Evolutionary conservation across 2,888 invertebrate species (phyloP).

Genomic region (Nomada goodeniana): DNA sequence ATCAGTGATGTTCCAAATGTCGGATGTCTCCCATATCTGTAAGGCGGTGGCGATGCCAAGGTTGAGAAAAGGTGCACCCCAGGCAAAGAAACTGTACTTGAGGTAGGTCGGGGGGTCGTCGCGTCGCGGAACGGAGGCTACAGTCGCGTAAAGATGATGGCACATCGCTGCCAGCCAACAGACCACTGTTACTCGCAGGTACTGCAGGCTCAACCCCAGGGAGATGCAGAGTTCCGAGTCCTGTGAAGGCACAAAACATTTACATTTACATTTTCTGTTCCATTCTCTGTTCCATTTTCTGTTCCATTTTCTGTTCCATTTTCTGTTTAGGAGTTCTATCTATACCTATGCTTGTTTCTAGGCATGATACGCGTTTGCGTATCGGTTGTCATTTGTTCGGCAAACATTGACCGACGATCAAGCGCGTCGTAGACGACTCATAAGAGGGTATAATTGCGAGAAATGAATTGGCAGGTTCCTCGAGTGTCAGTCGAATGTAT

Average conservation of each 20-base stretch:
- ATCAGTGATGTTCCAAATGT: slow-evolving; percentile 84
- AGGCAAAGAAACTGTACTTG: slow-evolving; percentile 87
- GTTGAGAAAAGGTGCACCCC: slow-evolving; percentile 87
- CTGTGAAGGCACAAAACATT: slow-evolving; percentile 80
- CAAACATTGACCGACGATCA: too few relatives aligned
- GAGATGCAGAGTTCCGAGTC: slow-evolving; percentile 87
- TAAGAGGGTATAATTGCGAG: background rate
- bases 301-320: too few relatives aligned
- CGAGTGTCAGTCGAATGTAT: background rate
- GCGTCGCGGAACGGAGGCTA: slow-evolving; percentile 80
- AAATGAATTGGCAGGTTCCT: background rate
- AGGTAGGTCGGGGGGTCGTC: slow-evolving; percentile 83
- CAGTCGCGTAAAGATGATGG: slow-evolving; percentile 87
- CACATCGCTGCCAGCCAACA: slow-evolving; percentile 90
- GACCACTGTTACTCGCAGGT: slow-evolving; percentile 87
- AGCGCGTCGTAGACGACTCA: slow-evolving; percentile 12
- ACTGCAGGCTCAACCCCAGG: slow-evolving; percentile 88
- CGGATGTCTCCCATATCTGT: slow-evolving; percentile 85
- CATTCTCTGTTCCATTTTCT: too few relatives aligned
- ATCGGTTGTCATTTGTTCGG: too few relatives aligned
- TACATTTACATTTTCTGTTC: too few relatives aligned
- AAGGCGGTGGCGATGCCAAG: slow-evolving; percentile 85
- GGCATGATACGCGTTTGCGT: too few relatives aligned
- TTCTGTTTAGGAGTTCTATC: too few relatives aligned
- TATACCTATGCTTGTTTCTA: too few relatives aligned